Evolutionary conservation across 2,113 vertebrate species (phyloP).

Genomic region (Channa maculata): DNA sequence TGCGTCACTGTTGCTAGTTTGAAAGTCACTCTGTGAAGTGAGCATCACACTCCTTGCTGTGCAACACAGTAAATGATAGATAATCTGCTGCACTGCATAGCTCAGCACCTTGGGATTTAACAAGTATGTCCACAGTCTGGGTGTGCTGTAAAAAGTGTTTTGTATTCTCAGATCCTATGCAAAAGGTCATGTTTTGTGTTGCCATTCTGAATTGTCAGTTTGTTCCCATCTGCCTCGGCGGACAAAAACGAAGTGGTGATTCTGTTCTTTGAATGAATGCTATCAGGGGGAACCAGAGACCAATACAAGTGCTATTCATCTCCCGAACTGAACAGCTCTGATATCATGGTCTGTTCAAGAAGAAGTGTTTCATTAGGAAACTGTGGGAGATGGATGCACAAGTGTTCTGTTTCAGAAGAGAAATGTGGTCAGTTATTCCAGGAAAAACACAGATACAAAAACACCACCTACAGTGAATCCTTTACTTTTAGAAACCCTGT

Average conservation of each 20-base stretch:
- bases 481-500: conserved; percentile 24
- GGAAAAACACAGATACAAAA: conserved; percentile 4
- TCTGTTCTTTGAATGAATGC: conserved; percentile 50
- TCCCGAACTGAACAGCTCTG: conserved; percentile 51
- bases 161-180: conserved; percentile 75
- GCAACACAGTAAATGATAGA: conserved; percentile 51
- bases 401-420: conserved; percentile 15
- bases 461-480: conserved; percentile 26
- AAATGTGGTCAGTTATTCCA: conserved; percentile 20
- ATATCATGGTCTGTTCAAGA: conserved; percentile 49
- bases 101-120: conserved; percentile 51
- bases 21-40: conserved; percentile 53
- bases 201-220: conserved; percentile 29
- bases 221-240: conserved; percentile 38
- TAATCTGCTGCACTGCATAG: conserved; percentile 42
- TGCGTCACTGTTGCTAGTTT: conserved; percentile 32
- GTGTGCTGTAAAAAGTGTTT: conserved; percentile 42
- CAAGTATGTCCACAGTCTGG: conserved; percentile 33
- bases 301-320: conserved; percentile 57
- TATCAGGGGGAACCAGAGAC: conserved; percentile 70
- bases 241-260: conserved; percentile 56
- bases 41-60: conserved; percentile 1
- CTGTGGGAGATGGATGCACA: conserved; percentile 1
- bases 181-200: conserved; percentile 74
- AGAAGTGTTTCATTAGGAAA: conserved; percentile 48